Base-by-base conservation (phyloP, 2,797 vertebrate species). In the Malacoraja senta region DNA sequence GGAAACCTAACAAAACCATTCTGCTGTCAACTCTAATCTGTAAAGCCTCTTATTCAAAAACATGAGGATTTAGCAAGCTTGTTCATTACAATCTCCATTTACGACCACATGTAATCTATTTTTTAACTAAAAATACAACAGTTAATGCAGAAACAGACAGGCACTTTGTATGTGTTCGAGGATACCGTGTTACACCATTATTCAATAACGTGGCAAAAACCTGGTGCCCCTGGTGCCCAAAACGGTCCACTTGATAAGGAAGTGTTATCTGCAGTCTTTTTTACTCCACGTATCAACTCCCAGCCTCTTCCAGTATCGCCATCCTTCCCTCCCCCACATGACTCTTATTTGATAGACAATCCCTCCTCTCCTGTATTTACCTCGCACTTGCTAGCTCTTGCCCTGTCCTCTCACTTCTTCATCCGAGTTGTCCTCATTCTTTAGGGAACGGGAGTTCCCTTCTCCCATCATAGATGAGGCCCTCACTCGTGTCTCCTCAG, bases 1-100 rank as follows among this genome's bases (percentile, higher is more conserved):
- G 93, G 94, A 93, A 94, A 92, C 93, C 93, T 92, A 93, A 93
- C 93, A 71, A 93, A 93, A 93, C 93, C 93, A 93, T 94, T 94
- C 93, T 94, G 88, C 93, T 93, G 93, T 94, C 93, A 91, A 93
- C 84, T 84, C 93, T 84, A 91, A 93, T 93, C 78, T 91, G 61
- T 58, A 71, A 91, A 79, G 63, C 74, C 93, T 93, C 93, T 93
- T 93, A 90, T 94, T 94, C 74, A 84, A 94, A 94, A 93, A 90
- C 94, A 92, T 93, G 93, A 93, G 72, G 94, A 76, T 29, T 91
- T 94, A 83, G 93, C 93, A 94, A 93, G 94, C 93, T 91, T 93
- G 53, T 92, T 79, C 93, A 94, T 93, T 93, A 83, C 93, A 94
- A 94, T 94, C 83, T 93, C 93, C 86, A 93, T 93, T 93, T 93